Evolutionary conservation across 2,888 invertebrate species (phyloP).

Genomic region (Scotopteryx bipunctaria): DNA sequence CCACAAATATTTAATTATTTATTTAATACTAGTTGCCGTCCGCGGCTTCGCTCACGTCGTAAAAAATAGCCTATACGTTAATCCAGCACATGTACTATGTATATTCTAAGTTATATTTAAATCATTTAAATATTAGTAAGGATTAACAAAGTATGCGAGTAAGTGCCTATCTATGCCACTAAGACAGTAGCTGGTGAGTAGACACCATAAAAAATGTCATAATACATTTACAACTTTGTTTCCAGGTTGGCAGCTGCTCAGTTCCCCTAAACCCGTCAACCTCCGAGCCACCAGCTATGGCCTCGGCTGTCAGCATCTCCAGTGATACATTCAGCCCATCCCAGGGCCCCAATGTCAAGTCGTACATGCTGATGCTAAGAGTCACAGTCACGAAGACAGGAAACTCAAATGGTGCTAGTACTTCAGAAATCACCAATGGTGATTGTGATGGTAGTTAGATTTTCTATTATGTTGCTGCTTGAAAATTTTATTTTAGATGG

Average conservation of each 20-base stretch:
- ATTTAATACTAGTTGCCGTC: too few species aligned
- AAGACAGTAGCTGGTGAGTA: too few species aligned
- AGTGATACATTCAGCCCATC: conserved; percentile 92
- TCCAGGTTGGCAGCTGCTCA: conserved; percentile 86
- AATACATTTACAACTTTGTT: too few species aligned
- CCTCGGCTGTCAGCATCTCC: conserved; percentile 92
- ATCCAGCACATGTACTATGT: too few species aligned
- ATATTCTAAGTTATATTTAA: too few species aligned
- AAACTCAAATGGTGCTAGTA: conserved; percentile 55
- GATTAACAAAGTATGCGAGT: too few species aligned
- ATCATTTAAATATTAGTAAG: background rate
- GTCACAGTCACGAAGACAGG: conserved; percentile 81
- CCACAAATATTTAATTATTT: too few species aligned
- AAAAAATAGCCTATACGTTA: too few species aligned
- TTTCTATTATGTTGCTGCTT: conserved; percentile 28
- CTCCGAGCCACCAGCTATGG: conserved; percentile 85
- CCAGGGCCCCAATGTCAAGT: conserved; percentile 91
- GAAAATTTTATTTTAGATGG: background rate
- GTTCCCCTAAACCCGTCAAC: conserved; percentile 89
- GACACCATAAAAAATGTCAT: too few species aligned
- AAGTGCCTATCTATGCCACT: too few species aligned
- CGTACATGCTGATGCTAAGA: conserved; percentile 90
- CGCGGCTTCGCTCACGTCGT: too few species aligned
- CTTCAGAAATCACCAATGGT: conserved; percentile 78
- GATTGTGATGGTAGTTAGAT: conserved; percentile 72